Conservation (phyloP, 2,113 vertebrate species). For the Hippocampus barbouri region DNA sequence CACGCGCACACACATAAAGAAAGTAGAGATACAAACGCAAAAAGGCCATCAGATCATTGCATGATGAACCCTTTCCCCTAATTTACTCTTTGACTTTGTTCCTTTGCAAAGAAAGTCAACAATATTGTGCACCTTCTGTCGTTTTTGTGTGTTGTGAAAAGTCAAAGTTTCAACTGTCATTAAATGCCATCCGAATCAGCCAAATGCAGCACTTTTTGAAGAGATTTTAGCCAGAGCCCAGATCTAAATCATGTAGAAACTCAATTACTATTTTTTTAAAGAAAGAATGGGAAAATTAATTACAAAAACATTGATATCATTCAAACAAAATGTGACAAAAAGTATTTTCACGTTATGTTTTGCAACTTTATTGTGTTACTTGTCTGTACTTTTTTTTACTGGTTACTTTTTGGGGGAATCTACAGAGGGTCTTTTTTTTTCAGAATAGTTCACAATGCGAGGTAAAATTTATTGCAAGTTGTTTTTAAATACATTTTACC, state of each 20-base stretch:
- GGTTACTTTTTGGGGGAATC: no score
- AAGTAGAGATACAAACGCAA: constrained; percentile 45
- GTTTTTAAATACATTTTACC: no score
- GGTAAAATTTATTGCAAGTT: no score
- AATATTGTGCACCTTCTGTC: constrained; percentile 5
- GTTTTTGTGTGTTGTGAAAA: neutral
- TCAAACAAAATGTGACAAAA: no score
- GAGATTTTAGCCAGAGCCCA: neutral
- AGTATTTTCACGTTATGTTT: no score
- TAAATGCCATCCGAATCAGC: neutral
- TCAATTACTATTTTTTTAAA: no score
- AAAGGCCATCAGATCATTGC: constrained; percentile 53
- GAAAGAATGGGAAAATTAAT: neutral
- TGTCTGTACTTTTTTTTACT: no score
- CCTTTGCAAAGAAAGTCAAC: constrained; percentile 6
- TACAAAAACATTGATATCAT: no score
- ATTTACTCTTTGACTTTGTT: constrained; percentile 66
- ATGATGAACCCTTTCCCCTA: constrained; percentile 43
- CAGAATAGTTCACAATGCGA: no score
- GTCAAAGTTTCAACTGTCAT: neutral
- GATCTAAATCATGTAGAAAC: neutral
- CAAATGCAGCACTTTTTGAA: neutral
- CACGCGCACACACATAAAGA: constrained; percentile 23
- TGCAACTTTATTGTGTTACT: no score
- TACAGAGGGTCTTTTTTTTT: no score